Conservation (phyloP, 1,140 invertebrate species). For the Lordiphosa clarofinis region DNA sequence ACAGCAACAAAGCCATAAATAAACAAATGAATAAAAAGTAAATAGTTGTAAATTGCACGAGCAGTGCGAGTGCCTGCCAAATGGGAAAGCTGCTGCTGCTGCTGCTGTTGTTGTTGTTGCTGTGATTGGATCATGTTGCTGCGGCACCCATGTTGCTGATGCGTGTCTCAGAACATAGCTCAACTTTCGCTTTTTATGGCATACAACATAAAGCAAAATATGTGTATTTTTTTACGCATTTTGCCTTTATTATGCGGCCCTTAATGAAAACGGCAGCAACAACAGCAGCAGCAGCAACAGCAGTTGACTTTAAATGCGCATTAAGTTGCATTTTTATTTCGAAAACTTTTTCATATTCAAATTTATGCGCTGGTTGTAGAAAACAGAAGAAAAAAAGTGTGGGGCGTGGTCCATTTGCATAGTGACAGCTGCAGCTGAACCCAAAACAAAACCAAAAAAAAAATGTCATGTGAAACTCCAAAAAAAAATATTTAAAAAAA, state of each 20-base stretch:
- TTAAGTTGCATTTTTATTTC: conserved; percentile 58
- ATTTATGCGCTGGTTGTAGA: conserved; percentile 51
- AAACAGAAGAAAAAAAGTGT: not conserved
- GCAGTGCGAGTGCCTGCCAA: conserved; percentile 30
- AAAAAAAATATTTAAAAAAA: no score
- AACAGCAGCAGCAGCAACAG: conserved; percentile 20
- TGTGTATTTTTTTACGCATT: conserved; percentile 13
- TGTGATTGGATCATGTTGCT: conserved; percentile 9
- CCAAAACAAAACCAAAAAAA: not conserved
- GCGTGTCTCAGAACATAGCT: conserved; percentile 9
- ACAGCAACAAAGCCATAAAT: conserved; percentile 30
- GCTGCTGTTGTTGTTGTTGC: conserved; percentile 2
- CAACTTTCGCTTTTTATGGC: conserved; percentile 53
- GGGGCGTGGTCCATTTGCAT: conserved; percentile 41
- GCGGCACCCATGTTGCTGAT: conserved; percentile 3
- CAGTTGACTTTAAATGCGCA: conserved; percentile 56
- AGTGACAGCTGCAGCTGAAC: conserved; percentile 13
- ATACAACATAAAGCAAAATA: conserved; percentile 12
- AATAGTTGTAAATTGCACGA: conserved; percentile 62
- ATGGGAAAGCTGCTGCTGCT: conserved; percentile 29
- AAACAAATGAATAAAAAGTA: conserved; percentile 50
- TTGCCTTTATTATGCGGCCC: not conserved
- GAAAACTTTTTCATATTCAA: conserved; percentile 42
- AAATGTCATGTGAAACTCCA: not conserved
- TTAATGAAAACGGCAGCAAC: conserved; percentile 12